phyloP scores from a whole-genome alignment of 2,888 invertebrate genomes.

The Ormyrus rosae region DNA sequence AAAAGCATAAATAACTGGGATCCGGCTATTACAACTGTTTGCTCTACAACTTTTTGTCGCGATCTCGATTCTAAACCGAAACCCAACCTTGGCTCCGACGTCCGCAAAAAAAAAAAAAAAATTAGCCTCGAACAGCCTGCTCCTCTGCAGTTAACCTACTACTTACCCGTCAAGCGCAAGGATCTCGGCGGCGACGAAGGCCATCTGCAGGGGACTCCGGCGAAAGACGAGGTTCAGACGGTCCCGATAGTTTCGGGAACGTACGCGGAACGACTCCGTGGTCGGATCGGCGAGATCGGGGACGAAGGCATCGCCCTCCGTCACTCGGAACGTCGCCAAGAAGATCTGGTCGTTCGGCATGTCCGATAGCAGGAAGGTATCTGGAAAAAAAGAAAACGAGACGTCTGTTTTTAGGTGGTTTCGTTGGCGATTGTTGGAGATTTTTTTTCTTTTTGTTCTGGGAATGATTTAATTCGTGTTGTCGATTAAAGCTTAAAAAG shows the following conservation, averaged over 20 bases:
- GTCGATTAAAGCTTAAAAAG: neutral
- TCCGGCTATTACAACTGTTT: too few species aligned
- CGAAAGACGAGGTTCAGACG: constrained; percentile 85
- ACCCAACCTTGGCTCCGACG: neutral
- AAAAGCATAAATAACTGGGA: too few species aligned
- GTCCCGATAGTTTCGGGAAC: constrained; percentile 85
- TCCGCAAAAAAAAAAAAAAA: neutral
- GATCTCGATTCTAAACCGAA: too few species aligned
- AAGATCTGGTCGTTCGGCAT: constrained; percentile 88
- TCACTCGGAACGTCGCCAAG: constrained; percentile 87
- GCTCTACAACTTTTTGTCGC: too few species aligned
- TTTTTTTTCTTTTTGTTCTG: neutral
- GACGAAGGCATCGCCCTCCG: constrained; percentile 83
- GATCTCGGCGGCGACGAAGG: constrained; percentile 88
- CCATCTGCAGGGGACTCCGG: constrained; percentile 84
- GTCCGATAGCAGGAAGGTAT: constrained; percentile 84
- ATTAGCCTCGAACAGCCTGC: too few species aligned
- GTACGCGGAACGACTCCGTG: constrained; percentile 83
- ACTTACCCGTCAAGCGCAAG: constrained; percentile 90
- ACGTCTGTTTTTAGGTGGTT: too few species aligned
- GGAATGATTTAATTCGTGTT: neutral
- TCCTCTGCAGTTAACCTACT: neutral
- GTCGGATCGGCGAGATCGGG: constrained; percentile 82
- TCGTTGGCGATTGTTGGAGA: too few species aligned
- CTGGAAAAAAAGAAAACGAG: constrained; percentile 76